These are phyloP conservation scores for Pseudopodoces humilis DNA, from an alignment of 2,113 vertebrate species.

Conservation along the genomic window DNA sequence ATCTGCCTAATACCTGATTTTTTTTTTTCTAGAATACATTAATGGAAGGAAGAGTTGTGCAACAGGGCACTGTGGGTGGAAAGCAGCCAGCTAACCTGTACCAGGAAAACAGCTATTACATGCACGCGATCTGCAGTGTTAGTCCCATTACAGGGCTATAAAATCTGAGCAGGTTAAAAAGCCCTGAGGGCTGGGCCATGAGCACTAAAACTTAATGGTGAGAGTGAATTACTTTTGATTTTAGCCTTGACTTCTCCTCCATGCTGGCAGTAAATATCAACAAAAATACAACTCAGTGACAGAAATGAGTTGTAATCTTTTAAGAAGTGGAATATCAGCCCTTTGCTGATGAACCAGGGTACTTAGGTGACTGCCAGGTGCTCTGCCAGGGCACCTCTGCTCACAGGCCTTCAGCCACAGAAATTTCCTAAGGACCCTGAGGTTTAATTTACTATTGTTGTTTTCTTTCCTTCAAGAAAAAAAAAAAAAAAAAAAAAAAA, in stretches of 20 bases:
- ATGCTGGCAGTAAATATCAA: not conserved
- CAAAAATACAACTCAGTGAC: not conserved
- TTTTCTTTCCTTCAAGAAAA: not conserved
- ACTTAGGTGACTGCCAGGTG: accelerated
- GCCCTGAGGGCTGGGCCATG: not conserved
- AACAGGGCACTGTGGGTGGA: not conserved
- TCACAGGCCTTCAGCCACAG: not conserved
- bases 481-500: not conserved
- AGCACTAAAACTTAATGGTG: not conserved
- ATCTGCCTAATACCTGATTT: not conserved
- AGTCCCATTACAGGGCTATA: not conserved
- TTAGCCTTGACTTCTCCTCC: not conserved
- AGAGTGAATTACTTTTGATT: not conserved
- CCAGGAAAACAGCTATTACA: not conserved
- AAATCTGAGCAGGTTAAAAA: not conserved
- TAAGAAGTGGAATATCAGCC: not conserved
- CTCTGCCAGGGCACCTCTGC: not conserved
- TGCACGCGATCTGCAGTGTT: not conserved
- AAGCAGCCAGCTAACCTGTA: not conserved
- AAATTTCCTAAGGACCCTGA: not conserved
- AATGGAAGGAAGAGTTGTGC: not conserved
- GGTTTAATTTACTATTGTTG: not conserved
- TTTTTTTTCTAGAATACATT: not conserved
- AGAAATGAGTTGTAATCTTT: not conserved
- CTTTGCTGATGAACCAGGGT: not conserved